These are phyloP conservation scores for Rostratula benghalensis DNA, from an alignment of 2,113 vertebrate species.

Conservation along the genomic window DNA sequence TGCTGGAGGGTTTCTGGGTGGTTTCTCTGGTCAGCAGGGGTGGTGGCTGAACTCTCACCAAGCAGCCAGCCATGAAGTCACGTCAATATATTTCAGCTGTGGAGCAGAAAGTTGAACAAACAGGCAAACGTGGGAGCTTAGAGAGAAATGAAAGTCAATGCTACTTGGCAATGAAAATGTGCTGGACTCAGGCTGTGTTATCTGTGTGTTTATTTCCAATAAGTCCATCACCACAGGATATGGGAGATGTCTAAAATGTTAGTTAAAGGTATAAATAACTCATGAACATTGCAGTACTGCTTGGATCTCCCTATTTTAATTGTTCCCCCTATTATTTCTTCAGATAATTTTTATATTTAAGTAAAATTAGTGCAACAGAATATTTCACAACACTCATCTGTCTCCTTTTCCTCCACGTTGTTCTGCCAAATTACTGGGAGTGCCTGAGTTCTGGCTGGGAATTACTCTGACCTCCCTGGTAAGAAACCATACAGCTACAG, in stretches of 20 bases:
- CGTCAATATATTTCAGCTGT: background rate
- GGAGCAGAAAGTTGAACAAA: background rate
- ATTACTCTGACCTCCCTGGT: background rate
- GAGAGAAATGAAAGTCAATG: background rate
- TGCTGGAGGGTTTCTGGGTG: fast-evolving
- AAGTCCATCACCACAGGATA: background rate
- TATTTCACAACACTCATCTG: background rate
- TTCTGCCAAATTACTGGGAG: background rate
- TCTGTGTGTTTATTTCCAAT: background rate
- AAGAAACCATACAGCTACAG: background rate
- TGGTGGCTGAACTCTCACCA: background rate
- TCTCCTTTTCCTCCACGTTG: background rate
- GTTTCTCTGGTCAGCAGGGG: background rate
- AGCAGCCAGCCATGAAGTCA: fast-evolving
- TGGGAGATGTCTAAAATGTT: background rate
- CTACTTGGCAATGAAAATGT: background rate
- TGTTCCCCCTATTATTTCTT: background rate
- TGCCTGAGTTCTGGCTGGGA: background rate
- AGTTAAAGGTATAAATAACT: background rate
- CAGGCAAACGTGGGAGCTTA: background rate
- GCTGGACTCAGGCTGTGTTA: background rate
- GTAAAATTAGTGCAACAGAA: background rate
- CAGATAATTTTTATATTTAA: background rate
- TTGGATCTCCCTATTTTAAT: background rate
- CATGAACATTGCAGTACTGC: background rate